phyloP scores from a whole-genome alignment of 1,140 invertebrate genomes.

The Megathymus violae region DNA sequence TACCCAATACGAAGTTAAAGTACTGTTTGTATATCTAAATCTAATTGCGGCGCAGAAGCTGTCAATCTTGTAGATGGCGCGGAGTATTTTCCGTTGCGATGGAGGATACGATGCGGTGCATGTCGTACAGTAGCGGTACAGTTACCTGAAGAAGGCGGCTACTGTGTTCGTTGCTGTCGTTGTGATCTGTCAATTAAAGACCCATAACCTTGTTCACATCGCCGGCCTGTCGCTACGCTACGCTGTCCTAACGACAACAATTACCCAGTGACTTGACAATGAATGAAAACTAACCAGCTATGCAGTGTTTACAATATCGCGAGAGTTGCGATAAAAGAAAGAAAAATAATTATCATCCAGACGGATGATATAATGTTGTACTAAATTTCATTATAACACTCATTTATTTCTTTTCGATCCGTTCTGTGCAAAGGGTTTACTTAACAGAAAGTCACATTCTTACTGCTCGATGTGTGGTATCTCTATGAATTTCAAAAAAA shows the following conservation, averaged over 20 bases:
- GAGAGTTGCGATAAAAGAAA: constrained; percentile 9
- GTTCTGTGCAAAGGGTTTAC: no score
- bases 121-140: constrained; percentile 67
- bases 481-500: no score
- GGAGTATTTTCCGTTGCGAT: constrained; percentile 64
- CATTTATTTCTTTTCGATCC: no score
- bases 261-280: constrained; percentile 45
- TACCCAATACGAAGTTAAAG: background rate
- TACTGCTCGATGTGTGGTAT: no score
- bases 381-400: no score
- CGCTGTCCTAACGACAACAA: constrained; percentile 48
- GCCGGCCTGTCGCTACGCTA: constrained; percentile 33
- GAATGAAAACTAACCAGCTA: constrained; percentile 27
- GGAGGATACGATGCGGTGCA: constrained; percentile 50
- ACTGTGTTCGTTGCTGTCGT: constrained; percentile 52
- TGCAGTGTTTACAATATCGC: constrained; percentile 18
- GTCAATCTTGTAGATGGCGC: constrained; percentile 48
- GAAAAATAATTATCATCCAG: no score
- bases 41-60: constrained; percentile 49
- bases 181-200: constrained; percentile 67
- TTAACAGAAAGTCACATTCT: no score
- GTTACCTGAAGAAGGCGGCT: constrained; percentile 62
- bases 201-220: constrained; percentile 65
- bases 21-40: background rate
- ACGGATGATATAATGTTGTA: no score